These are phyloP conservation scores for Pachycephus smyrnensis DNA, from an alignment of 2,888 invertebrate species.

Conservation along the genomic window DNA sequence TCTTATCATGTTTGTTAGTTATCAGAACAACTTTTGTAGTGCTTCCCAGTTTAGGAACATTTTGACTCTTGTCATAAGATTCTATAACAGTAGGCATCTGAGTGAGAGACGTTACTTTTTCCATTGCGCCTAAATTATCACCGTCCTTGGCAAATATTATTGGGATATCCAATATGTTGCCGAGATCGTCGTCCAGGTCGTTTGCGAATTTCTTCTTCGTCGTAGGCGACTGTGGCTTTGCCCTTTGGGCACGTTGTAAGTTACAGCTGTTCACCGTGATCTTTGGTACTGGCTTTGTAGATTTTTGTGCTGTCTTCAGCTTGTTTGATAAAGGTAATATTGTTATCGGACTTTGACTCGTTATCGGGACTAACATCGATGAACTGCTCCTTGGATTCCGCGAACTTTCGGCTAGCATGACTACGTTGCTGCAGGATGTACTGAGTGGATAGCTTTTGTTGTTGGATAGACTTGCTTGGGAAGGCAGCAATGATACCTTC, in stretches of 20 bases:
- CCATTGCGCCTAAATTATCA: conserved; percentile 58
- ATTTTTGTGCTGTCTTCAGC: conserved; percentile 41
- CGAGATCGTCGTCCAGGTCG: conserved; percentile 57
- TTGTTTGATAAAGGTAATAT: conserved; percentile 47
- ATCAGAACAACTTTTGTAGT: conserved; percentile 58
- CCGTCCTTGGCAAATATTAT: conserved; percentile 77
- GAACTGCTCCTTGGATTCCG: conserved; percentile 35
- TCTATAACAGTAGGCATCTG: conserved; percentile 38
- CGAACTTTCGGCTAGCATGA: conserved; percentile 48
- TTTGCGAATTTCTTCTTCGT: conserved; percentile 34
- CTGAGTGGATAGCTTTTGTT: conserved; percentile 41
- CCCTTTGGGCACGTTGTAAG: conserved; percentile 27
- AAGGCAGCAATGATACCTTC: conserved; percentile 38
- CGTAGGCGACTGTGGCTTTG: conserved; percentile 7
- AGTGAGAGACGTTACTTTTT: conserved; percentile 38
- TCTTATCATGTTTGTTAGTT: conserved; percentile 58
- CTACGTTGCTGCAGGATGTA: conserved; percentile 43
- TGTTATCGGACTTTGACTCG: conserved; percentile 40
- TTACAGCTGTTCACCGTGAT: conserved; percentile 49
- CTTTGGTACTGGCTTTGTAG: conserved; percentile 49
- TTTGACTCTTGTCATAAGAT: conserved; percentile 11
- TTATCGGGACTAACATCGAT: conserved; percentile 43
- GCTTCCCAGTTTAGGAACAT: conserved; percentile 35
- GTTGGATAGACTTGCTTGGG: conserved; percentile 19
- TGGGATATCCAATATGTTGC: conserved; percentile 75